These are phyloP conservation scores for Heliothis virescens DNA, from an alignment of 1,140 invertebrate species.

Conservation along the genomic window DNA sequence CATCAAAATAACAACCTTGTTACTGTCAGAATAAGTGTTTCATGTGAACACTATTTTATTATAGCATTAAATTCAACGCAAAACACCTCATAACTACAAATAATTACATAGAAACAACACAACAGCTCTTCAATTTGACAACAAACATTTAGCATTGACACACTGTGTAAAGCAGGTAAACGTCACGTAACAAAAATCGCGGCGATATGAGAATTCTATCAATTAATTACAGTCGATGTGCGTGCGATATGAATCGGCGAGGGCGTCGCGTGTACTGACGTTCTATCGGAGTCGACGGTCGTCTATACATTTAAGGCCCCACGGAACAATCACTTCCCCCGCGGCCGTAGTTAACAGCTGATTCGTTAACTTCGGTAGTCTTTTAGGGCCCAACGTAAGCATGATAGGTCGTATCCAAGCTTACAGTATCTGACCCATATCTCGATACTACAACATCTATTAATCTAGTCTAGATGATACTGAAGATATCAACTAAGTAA, in stretches of 20 bases:
- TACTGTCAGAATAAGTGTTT: constrained; percentile 58
- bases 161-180: constrained; percentile 47
- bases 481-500: background rate
- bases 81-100: constrained; percentile 25
- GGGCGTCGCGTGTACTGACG: constrained; percentile 70
- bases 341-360: constrained; percentile 75
- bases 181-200: constrained; percentile 50
- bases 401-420: no score
- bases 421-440: background rate
- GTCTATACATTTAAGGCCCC: constrained; percentile 51
- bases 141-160: constrained; percentile 1
- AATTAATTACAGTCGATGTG: constrained; percentile 48
- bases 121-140: constrained; percentile 16
- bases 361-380: constrained; percentile 63
- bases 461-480: background rate
- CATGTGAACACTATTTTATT: constrained; percentile 38
- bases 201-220: constrained; percentile 53
- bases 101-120: background rate
- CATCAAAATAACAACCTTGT: constrained; percentile 50
- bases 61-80: constrained; percentile 25
- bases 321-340: constrained; percentile 64
- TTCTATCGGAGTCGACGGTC: constrained; percentile 59
- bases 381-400: background rate
- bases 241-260: constrained; percentile 61
- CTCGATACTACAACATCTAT: no score